Base-by-base conservation (phyloP, 2,888 invertebrate species). In the Choristoneura rosaceana region DNA sequence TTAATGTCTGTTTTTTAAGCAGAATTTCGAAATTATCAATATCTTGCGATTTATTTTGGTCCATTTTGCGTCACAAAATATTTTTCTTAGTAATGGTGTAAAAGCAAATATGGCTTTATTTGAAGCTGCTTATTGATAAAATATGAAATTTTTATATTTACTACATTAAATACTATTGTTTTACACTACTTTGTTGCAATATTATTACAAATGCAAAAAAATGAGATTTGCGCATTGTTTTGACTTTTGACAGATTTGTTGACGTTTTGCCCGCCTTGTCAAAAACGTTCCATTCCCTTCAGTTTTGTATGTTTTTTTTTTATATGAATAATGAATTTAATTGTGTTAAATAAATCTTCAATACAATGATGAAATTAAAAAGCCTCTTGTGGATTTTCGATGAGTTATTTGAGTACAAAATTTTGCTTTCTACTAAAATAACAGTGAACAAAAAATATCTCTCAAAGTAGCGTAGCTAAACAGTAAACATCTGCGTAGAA, bases 11-110 rank as follows among this genome's bases (percentile, higher is more conserved):
- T 70, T 81, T 80, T 68, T 79, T 82, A 8, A 91, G 78, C 50
- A 84, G 65, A 43, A 75, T 63, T 76, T 89, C 87, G 73, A 89
- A 89, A 55, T 79, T 76, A 58, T 78, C 68, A 1, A 81, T 47
- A 69, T 71, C 66, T 59, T 78, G 74, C 2, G 63, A 47, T 25
- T 25, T 25, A 58, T 47, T 74, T 64, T 79, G 59, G 15, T 79
- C 80, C 81, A 79, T 81, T 70, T 63, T 73, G 60, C 47, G 12
- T 43, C 5, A 14, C 34, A 34, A 5, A 34, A 15, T 62, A 68
- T 64, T 70, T 70, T 62, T 9, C 14, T 12, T 38, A 62, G 34
- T 52, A 75, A 69, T 70, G 64, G 67, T 78, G 14, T 8, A n/a
- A n/a, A 4, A 2, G 14, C 7, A 5, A 14, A 79, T 61, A 61